Evolutionary conservation across 2,113 vertebrate species (phyloP).

Genomic region (Diphyllodes magnificus): DNA sequence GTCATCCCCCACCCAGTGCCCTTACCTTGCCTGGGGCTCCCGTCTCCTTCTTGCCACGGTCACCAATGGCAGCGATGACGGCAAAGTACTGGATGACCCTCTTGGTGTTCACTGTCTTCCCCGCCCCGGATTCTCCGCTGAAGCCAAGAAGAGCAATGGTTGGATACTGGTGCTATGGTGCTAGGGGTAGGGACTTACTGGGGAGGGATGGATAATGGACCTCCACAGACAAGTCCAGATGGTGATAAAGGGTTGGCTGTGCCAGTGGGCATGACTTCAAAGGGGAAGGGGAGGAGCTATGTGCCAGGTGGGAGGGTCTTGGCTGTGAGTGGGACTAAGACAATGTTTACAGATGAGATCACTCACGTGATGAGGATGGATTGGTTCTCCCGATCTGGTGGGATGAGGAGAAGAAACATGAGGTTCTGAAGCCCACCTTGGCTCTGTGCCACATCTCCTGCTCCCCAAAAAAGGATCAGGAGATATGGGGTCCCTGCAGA

Average conservation of each 20-base stretch:
- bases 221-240: not conserved
- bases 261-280: not conserved
- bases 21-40: conserved; percentile 75
- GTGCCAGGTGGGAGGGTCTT: not conserved
- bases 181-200: not conserved
- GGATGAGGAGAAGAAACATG: not conserved
- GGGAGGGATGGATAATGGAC: not conserved
- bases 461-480: not conserved
- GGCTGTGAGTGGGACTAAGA: not conserved
- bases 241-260: not conserved
- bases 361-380: conserved; percentile 24
- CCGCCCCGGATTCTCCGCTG: conserved; percentile 94
- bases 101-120: conserved; percentile 97
- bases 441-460: not conserved
- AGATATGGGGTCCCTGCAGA: not conserved
- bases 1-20: not conserved
- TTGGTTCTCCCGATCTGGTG: not conserved
- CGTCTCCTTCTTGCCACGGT: conserved; percentile 79
- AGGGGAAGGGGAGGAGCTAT: not conserved
- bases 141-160: not conserved
- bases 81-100: conserved; percentile 95
- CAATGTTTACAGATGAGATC: not conserved
- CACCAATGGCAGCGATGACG: conserved; percentile 82
- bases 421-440: not conserved
- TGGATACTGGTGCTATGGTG: not conserved